Conservation (phyloP, 2,113 vertebrate genomes). For the Ceyx cyanopectus region DNA sequence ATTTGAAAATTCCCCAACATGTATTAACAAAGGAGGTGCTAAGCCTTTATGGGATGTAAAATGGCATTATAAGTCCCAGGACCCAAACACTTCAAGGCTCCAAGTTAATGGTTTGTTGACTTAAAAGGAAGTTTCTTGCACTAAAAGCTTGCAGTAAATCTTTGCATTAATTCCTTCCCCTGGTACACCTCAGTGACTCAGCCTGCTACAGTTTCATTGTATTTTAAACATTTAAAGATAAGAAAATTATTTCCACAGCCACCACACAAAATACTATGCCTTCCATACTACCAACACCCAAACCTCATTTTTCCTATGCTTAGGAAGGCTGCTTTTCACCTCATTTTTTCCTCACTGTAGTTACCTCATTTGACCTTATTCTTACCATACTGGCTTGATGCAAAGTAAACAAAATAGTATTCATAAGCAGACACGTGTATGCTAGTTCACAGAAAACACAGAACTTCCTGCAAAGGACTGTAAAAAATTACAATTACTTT, state of each 20-base stretch:
- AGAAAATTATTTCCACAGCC: not conserved
- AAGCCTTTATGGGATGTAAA: not conserved
- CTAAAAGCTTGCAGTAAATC: not conserved
- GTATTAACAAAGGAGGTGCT: not conserved
- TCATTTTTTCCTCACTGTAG: not conserved
- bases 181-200: not conserved
- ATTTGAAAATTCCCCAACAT: not conserved
- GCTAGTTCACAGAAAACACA: not conserved
- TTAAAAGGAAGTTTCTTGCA: not conserved
- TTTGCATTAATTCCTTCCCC: not conserved
- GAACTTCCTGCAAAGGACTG: not conserved
- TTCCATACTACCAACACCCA: not conserved
- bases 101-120: not conserved
- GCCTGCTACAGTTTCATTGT: not conserved
- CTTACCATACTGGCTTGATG: not conserved
- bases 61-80: not conserved
- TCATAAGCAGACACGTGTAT: not conserved
- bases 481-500: not conserved
- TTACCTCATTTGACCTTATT: not conserved
- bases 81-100: not conserved
- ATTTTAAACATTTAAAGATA: not conserved
- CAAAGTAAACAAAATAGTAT: not conserved
- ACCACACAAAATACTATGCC: not conserved
- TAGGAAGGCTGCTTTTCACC: not conserved
- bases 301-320: not conserved